Base-by-base conservation (phyloP, 1,140 invertebrate species). In the Tetragnatha versicolor region DNA sequence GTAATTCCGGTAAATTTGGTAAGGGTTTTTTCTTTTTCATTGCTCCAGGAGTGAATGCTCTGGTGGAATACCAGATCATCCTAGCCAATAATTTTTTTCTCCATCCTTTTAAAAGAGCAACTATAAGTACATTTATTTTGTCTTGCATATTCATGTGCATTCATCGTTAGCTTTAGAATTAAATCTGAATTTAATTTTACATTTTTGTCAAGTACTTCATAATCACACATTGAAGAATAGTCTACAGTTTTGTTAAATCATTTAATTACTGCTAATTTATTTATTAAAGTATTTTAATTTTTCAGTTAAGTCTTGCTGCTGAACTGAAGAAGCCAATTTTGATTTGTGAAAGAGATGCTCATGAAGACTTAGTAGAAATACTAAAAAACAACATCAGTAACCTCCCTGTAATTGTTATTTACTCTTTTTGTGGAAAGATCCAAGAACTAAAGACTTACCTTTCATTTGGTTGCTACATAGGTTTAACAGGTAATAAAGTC, bases 361-460 rank as follows among this genome's bases (percentile, higher is more conserved):
- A 96, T 84, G 88, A 89, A 10, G 94, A 96, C 85, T 88, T 97
- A 82, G 83, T 93, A 9, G 73, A 82, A 47, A 84, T 86, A 37
- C 79, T 87, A 25, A 51, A 58, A 17, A 82, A 84, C 61, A 82
- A 83, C 51, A 45, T 68, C 10, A 37, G 65, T n/a, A 29, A 42
- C 29, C 63, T 82, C 4, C 82, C 82, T 25, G 89, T 93, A 17
- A 89, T 94, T 63, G 90, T 98, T n/a, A 90, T 98, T 66, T 94
- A 97, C 86, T 96, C 94, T 81, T 98, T 97, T 85, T 94, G 94
- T 72, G 96, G 96, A n/a, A 93, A 91, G 17, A 89, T 89, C 14
- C 91, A 93, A 69, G 92, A 97, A 85, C 94, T 94, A 0, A 86
- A 92, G 79, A 89, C 90, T 80, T 97, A 97, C 86, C 87, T 98